phyloP scores from a whole-genome alignment of 2,888 invertebrate species.

The Meandrusa payeni region DNA sequence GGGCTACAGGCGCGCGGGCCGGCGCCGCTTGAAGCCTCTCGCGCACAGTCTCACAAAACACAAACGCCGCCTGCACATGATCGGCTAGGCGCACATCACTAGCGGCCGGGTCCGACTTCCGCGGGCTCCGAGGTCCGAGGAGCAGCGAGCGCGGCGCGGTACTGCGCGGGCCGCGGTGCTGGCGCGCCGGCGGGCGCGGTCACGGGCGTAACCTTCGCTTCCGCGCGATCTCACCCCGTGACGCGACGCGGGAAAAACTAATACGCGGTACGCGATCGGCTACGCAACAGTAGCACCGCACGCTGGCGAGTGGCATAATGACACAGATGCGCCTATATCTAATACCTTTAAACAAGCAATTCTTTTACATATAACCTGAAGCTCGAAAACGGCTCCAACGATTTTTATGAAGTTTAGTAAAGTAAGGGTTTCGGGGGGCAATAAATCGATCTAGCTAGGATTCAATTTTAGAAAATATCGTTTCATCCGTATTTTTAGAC shows the following conservation, averaged over 20 bases:
- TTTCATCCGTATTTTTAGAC: too few species aligned
- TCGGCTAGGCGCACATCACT: slow-evolving; percentile 67
- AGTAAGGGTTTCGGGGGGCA: too few species aligned
- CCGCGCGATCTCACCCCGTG: slow-evolving; percentile 69
- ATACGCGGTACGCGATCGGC: slow-evolving; percentile 40
- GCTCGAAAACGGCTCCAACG: too few species aligned
- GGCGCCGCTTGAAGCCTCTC: slow-evolving; percentile 56
- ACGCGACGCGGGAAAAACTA: slow-evolving; percentile 40
- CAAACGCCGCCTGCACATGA: slow-evolving; percentile 63
- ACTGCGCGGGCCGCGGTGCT: slow-evolving; percentile 57
- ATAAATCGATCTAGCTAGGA: too few species aligned
- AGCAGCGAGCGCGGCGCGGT: slow-evolving; percentile 66
- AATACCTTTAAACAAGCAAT: too few species aligned
- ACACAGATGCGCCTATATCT: neutral
- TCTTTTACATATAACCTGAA: too few species aligned
- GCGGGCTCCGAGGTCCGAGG: slow-evolving; percentile 53
- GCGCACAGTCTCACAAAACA: slow-evolving; percentile 63
- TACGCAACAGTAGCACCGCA: slow-evolving; percentile 7
- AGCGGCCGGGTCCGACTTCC: slow-evolving; percentile 30
- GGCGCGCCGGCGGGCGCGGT: slow-evolving; percentile 65
- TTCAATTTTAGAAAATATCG: too few species aligned
- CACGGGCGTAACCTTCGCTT: slow-evolving; percentile 77
- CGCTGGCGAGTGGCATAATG: neutral
- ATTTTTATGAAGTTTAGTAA: too few species aligned
- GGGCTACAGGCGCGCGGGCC: slow-evolving; percentile 52